phyloP scores from a whole-genome alignment of 1,140 invertebrate species.

The Caenorhabditis briggsae region DNA sequence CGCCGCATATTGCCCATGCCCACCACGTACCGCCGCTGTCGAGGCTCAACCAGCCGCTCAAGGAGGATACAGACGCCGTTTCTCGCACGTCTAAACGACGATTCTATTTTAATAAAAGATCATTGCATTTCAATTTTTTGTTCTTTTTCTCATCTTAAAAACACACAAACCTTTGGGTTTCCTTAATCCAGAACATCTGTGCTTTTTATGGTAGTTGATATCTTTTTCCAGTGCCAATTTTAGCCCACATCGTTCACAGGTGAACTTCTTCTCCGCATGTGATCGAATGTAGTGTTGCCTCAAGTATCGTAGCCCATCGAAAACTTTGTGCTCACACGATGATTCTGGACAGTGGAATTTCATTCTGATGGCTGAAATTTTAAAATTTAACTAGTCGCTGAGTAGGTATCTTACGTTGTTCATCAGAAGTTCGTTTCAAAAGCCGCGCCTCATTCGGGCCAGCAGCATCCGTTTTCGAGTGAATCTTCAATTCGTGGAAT shows the following conservation, averaged over 20 bases:
- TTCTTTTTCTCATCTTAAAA: not conserved
- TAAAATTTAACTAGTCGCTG: not conserved
- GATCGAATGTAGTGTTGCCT: slow-evolving; percentile 4
- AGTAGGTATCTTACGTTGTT: not conserved
- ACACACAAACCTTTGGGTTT: not conserved
- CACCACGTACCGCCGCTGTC: slow-evolving; percentile 62
- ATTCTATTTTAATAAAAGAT: slow-evolving; percentile 1
- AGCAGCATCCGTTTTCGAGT: not conserved
- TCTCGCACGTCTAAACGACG: slow-evolving; percentile 25
- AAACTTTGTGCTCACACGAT: not conserved
- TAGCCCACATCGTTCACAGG: slow-evolving; percentile 7
- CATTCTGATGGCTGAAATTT: not conserved
- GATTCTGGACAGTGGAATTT: slow-evolving; percentile 1
- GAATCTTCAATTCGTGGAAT: not conserved
- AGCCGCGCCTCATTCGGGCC: not conserved
- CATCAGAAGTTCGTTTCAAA: not conserved
- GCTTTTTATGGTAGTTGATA: slow-evolving; percentile 27
- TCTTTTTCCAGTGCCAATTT: slow-evolving; percentile 1
- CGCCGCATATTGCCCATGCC: slow-evolving; percentile 63
- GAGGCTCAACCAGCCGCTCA: slow-evolving; percentile 38
- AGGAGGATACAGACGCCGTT: slow-evolving; percentile 52
- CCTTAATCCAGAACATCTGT: not conserved
- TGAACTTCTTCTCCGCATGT: slow-evolving; percentile 20
- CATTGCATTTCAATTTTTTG: slow-evolving; percentile 6
- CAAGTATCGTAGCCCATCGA: not conserved